Conservation (phyloP, 2,797 vertebrate genomes). For the Sylvia borin region DNA sequence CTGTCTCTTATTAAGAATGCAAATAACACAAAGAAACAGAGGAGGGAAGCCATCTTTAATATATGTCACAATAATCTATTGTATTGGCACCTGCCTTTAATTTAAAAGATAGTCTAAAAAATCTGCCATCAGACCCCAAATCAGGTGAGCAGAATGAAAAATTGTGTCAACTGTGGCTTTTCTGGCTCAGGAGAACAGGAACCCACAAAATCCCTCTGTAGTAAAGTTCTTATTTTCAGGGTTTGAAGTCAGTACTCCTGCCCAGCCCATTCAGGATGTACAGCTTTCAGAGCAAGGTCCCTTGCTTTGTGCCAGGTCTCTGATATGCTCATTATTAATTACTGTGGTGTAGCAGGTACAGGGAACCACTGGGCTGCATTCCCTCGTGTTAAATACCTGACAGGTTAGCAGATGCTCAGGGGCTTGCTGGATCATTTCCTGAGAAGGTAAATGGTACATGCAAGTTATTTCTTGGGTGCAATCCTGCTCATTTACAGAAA, state of each 20-base stretch:
- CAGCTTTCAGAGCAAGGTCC: not conserved
- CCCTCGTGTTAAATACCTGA: not conserved
- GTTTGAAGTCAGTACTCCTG: not conserved
- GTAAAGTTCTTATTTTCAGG: not conserved
- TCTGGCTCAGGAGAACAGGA: not conserved
- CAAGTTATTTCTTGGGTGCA: not conserved
- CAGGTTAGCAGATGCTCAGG: not conserved
- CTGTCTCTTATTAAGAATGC: slow-evolving; percentile 1
- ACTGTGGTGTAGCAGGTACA: not conserved
- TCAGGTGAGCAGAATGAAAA: not conserved
- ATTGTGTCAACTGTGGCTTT: not conserved
- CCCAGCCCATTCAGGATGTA: not conserved
- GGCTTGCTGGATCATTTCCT: not conserved
- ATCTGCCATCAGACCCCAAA: not conserved
- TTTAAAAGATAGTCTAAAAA: not conserved
- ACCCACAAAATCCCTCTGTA: not conserved
- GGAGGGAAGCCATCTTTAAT: not conserved
- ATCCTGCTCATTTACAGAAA: not conserved
- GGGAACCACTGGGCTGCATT: not conserved
- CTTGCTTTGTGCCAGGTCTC: not conserved
- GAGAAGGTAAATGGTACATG: not conserved
- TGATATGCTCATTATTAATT: not conserved
- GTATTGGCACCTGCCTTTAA: not conserved
- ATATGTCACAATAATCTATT: not conserved
- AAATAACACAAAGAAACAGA: not conserved